Base-by-base conservation (phyloP, 2,113 vertebrate genomes). In the Chloebia gouldiae region DNA sequence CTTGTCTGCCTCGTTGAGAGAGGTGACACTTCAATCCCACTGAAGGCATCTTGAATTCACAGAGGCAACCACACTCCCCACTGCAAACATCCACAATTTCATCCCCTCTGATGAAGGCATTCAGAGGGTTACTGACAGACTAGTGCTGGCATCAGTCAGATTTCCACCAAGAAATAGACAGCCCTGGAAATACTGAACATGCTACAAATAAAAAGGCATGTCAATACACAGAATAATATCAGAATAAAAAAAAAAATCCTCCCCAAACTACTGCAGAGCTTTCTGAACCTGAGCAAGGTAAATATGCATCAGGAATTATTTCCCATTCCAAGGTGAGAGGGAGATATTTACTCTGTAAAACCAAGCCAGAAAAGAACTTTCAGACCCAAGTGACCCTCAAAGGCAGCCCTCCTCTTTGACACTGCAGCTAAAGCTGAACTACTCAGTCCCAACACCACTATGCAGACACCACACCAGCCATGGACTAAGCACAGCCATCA, bases 401-500 rank as follows among this genome's bases (percentile, higher is more conserved):
- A 85, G 42, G 31, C 47, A 82, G 15, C 15, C 21, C 16, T 73
- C 21, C 40, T 78, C 19, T 73, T 30, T 47, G 16, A 64, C 30
- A 4, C 6, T 9, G 1, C 16, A 24, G 13, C 18, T 21, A 50
- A 27, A 0, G 3, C 39, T 51, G 40, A 56, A 5, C 54, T 56
- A 8, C 40, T 84, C 2, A 1, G 31, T 50, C 35, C 25, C 35
- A 66, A 5, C 56, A 49, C 27, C 9, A 8, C 37, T 4, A 0
- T 21, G 30, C 45, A 73, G 75, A 44, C 37, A 31, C 14, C 27
- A 33, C 31, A 59, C 13, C 47, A 60, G n/a, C 28, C 54, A 24
- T 0, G 3, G 31, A 21, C 30, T 50, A 9, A 77, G 81, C 15
- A 49, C 39, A 49, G 69, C 64, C n/a, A 10, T 20, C 35, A 35